Conservation (phyloP, 1,140 invertebrate species). For the Lucilia sericata region DNA sequence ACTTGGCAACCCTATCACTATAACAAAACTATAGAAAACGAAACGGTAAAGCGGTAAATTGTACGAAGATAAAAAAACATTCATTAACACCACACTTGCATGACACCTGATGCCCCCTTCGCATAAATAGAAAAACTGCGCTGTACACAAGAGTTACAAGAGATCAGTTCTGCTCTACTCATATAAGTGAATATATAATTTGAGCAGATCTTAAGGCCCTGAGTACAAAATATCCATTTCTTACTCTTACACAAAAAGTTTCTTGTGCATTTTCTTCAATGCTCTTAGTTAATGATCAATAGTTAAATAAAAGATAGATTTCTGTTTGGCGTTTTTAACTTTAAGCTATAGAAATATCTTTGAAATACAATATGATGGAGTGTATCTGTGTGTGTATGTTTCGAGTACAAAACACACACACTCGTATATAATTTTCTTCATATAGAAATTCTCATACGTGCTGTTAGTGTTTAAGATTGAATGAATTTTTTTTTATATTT, state of each 20-base stretch:
- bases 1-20: background rate
- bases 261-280: background rate
- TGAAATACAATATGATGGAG: background rate
- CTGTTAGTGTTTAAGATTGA: too few species aligned
- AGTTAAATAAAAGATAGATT: background rate
- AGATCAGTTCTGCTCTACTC: background rate
- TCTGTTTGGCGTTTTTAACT: too few species aligned
- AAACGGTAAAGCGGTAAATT: background rate
- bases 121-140: background rate
- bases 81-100: constrained; percentile 14
- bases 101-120: constrained; percentile 8
- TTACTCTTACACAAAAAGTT: background rate
- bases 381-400: background rate
- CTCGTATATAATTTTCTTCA: too few species aligned
- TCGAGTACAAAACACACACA: background rate
- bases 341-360: background rate
- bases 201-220: background rate
- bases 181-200: too few species aligned
- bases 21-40: background rate
- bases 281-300: constrained; percentile 3
- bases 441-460: too few species aligned
- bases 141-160: background rate
- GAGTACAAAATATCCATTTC: background rate
- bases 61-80: background rate
- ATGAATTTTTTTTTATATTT: too few species aligned